A percentile compares a stretch with the other conserved stretches of the same genome.
phyloP scores from a whole-genome alignment of 2,888 invertebrate species.

The Harpagoxenus sublaevis region DNA sequence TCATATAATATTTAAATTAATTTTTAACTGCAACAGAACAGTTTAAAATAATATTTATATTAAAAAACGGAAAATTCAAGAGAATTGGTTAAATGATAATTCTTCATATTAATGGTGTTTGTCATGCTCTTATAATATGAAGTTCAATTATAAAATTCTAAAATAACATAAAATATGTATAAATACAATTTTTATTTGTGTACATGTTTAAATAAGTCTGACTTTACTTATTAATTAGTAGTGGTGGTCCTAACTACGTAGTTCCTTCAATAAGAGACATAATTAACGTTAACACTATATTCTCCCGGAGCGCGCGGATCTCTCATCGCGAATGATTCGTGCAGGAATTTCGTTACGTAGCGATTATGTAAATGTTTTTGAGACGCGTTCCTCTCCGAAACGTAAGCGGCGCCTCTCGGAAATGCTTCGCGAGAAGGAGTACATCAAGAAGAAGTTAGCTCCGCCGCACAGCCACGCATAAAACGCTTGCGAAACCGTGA shows the following conservation, averaged over 20 bases:
- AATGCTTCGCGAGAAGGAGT: constrained; percentile 29
- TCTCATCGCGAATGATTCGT: constrained; percentile 42
- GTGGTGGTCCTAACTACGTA: not conserved
- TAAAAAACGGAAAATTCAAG: not conserved
- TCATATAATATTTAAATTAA: not conserved
- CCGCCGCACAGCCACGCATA: constrained; percentile 13
- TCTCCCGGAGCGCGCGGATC: constrained; percentile 6
- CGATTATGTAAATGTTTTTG: constrained; percentile 54
- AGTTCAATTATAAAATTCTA: not conserved
- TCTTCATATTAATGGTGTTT: not conserved
- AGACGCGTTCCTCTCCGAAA: constrained; percentile 40
- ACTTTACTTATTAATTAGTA: constrained; percentile 2
- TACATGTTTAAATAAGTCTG: not conserved
- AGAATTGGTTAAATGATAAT: too few species aligned
- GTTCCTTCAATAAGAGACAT: not conserved
- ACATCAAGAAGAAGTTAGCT: constrained; percentile 49
- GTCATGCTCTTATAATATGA: not conserved
- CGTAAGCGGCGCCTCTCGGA: constrained; percentile 32
- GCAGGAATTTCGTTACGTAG: constrained; percentile 52
- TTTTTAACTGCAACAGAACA: not conserved
- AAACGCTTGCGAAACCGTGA: constrained; percentile 46
- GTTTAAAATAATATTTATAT: not conserved
- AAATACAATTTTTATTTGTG: not conserved
- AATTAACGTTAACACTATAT: constrained; percentile 28
- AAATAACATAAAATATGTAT: not conserved